Evolutionary conservation across 2,888 invertebrate genomes (phyloP).

Genomic region (Mythimna pallens): DNA sequence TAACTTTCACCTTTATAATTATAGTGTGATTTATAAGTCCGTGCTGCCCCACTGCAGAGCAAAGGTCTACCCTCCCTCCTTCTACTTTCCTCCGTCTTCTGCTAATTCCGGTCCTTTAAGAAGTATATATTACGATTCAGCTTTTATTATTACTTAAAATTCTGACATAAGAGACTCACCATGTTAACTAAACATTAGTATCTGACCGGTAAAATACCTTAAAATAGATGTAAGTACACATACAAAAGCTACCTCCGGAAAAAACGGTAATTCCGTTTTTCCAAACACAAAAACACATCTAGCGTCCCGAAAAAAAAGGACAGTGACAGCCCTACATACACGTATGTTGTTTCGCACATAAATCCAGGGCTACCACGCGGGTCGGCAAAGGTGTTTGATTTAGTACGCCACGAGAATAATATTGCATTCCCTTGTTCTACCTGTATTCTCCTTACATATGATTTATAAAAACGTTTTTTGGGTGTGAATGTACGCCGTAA

Average conservation of each 20-base stretch:
- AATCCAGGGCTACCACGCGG: constrained; percentile 64
- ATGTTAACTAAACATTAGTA: not conserved
- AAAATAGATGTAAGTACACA: not conserved
- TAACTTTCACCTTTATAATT: too few species aligned
- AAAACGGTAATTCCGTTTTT: constrained; percentile 16
- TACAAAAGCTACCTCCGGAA: constrained; percentile 12
- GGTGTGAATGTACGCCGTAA: constrained; percentile 58
- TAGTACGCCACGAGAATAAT: constrained; percentile 68
- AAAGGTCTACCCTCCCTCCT: too few species aligned
- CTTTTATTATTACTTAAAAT: not conserved
- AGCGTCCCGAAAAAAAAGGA: constrained; percentile 33
- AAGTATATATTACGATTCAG: too few species aligned
- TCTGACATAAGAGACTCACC: not conserved
- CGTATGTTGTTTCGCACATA: constrained; percentile 72
- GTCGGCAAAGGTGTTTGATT: constrained; percentile 70
- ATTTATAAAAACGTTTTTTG: constrained; percentile 66
- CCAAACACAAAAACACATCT: constrained; percentile 42
- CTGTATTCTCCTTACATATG: constrained; percentile 62
- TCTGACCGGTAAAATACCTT: not conserved
- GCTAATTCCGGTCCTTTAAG: too few species aligned
- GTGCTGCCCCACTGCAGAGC: too few species aligned
- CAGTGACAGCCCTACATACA: constrained; percentile 53
- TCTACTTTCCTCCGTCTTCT: too few species aligned
- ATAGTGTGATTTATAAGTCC: too few species aligned
- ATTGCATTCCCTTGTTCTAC: constrained; percentile 69